Percentiles rank a stretch among this genome's conserved stretches.
Evolutionary conservation across 2,113 vertebrate species (phyloP).

Genomic region (Hypanus sabinus): DNA sequence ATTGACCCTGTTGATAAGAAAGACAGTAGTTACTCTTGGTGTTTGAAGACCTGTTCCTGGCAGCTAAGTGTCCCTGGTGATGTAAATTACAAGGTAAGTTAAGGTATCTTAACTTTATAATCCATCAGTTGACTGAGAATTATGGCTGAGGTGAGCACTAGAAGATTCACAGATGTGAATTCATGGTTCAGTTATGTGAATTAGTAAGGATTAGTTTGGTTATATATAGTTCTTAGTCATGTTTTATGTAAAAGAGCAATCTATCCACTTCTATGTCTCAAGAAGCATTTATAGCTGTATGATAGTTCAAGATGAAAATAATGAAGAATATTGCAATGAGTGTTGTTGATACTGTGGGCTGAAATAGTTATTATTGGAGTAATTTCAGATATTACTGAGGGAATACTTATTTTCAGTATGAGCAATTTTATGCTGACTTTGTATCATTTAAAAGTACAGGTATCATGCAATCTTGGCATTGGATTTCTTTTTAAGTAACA

Average conservation of each 20-base stretch:
- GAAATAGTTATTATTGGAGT: conserved; percentile 33
- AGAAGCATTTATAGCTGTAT: not conserved
- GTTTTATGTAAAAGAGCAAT: not conserved
- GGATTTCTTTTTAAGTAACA: conserved; percentile 28
- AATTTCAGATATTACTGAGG: conserved; percentile 18
- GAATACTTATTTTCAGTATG: conserved; percentile 33
- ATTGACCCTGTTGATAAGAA: not conserved
- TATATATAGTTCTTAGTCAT: not conserved
- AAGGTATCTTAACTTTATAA: not conserved
- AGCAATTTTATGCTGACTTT: conserved; percentile 29
- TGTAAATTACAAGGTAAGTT: not conserved
- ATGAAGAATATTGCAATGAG: conserved; percentile 27
- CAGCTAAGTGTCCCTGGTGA: too few species aligned
- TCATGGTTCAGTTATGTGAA: not conserved
- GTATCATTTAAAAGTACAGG: conserved; percentile 30
- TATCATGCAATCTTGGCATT: conserved; percentile 35
- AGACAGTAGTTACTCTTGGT: conserved; percentile 8
- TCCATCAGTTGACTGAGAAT: not conserved
- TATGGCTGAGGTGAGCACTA: not conserved
- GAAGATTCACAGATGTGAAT: too few species aligned
- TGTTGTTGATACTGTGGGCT: conserved; percentile 29
- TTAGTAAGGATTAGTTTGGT: not conserved
- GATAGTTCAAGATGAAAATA: not conserved
- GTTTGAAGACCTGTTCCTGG: not conserved
- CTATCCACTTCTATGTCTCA: not conserved